Conservation (phyloP, 2,888 invertebrate species). For the Automeris io region DNA sequence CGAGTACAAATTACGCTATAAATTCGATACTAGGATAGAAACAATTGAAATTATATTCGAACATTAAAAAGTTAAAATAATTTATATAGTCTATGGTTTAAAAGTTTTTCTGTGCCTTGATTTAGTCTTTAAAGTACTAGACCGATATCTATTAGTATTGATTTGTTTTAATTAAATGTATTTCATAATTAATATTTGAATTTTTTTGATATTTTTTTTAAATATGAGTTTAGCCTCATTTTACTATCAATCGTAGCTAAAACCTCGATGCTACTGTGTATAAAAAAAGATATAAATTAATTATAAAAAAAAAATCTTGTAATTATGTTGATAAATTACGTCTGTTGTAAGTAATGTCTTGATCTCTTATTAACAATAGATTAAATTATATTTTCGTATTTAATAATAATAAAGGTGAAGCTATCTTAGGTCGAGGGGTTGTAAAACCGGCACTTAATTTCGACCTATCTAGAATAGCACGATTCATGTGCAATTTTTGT, state of each 20-base stretch:
- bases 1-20: neutral
- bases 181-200: neutral
- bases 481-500: no score
- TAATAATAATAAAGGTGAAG: slow-evolving; percentile 24
- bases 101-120: neutral
- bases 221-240: neutral
- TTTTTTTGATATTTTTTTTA: neutral
- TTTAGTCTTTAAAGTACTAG: neutral
- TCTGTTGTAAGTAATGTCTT: slow-evolving; percentile 49
- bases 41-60: neutral
- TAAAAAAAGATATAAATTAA: slow-evolving; percentile 19
- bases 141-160: neutral
- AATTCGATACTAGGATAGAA: neutral
- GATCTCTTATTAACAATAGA: slow-evolving; percentile 61
- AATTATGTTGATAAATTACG: slow-evolving; percentile 18
- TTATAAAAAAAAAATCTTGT: slow-evolving; percentile 11
- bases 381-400: slow-evolving; percentile 71
- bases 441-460: no score
- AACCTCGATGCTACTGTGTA: slow-evolving; percentile 49
- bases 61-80: neutral
- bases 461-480: no score
- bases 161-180: neutral
- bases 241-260: slow-evolving; percentile 22
- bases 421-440: no score
- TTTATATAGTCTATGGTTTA: neutral